These are phyloP conservation scores for Colaptes auratus DNA, from an alignment of 2,113 vertebrate genomes.

Conservation along the genomic window DNA sequence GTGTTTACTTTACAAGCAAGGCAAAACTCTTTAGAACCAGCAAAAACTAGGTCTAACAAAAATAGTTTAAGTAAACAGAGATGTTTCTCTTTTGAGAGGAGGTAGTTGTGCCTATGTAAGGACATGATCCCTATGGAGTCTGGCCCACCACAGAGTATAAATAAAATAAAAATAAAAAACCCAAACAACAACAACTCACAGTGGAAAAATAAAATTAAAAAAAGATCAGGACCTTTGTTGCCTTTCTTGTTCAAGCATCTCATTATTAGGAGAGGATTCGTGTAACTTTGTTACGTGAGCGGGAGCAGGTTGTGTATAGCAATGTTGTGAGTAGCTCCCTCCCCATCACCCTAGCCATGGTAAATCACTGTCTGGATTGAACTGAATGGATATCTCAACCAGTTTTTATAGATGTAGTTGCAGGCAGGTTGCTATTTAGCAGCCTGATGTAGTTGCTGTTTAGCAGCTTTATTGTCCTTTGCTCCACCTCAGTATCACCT, in stretches of 20 bases:
- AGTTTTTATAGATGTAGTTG: neutral
- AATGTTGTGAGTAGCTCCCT: neutral
- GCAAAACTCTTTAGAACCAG: slow-evolving; percentile 36
- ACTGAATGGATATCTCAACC: accelerated
- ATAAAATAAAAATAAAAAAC: neutral
- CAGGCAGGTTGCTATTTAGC: neutral
- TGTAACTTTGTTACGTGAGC: neutral
- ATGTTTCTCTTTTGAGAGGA: slow-evolving; percentile 25
- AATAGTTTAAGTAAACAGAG: slow-evolving; percentile 47
- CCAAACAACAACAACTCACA: neutral
- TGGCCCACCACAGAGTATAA: slow-evolving; percentile 4
- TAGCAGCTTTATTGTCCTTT: neutral
- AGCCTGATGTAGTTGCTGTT: neutral
- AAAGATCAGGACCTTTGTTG: neutral
- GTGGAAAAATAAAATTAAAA: neutral
- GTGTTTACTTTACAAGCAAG: slow-evolving; percentile 21
- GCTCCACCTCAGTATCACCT: neutral
- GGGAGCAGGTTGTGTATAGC: accelerated
- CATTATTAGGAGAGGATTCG: accelerated
- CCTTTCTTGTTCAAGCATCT: neutral
- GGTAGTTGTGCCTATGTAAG: slow-evolving; percentile 28
- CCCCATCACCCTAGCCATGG: accelerated
- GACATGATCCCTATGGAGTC: slow-evolving; percentile 26
- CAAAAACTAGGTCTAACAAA: slow-evolving; percentile 29
- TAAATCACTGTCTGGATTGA: neutral